phyloP scores from a whole-genome alignment of 2,113 vertebrate species.

The Eptesicus fuscus region DNA sequence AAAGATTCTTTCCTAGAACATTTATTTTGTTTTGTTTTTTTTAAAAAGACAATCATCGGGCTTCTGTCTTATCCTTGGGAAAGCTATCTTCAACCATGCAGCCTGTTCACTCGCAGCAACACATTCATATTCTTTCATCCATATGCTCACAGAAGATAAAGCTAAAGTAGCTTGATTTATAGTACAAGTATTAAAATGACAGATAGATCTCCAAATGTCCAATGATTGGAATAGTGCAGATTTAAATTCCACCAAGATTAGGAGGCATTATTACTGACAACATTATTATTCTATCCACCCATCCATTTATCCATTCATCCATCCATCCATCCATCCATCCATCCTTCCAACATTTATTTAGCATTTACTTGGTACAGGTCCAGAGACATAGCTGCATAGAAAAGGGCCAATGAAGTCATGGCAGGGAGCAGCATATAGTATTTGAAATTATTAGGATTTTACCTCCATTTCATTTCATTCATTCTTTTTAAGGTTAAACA shows the following conservation, averaged over 20 bases:
- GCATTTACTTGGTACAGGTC: not conserved
- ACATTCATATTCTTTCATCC: constrained; percentile 54
- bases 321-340: not conserved
- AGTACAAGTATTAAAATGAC: constrained; percentile 54
- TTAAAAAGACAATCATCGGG: constrained; percentile 51
- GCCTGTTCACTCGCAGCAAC: constrained; percentile 46
- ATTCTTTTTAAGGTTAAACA: constrained; percentile 7
- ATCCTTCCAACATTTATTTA: not conserved
- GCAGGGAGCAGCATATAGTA: not conserved
- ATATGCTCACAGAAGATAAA: constrained; percentile 66
- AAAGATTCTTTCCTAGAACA: constrained; percentile 64
- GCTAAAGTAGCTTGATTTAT: constrained; percentile 53
- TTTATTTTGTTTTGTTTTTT: constrained; percentile 67
- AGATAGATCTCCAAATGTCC: constrained; percentile 28
- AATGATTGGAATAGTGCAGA: constrained; percentile 1
- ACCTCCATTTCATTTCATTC: not conserved
- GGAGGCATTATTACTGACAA: constrained; percentile 36
- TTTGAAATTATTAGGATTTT: not conserved
- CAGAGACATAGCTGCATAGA: not conserved
- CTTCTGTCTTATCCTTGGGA: constrained; percentile 65
- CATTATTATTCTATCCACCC: not conserved
- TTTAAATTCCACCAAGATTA: constrained; percentile 36
- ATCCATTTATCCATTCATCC: not conserved
- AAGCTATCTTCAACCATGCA: constrained; percentile 53
- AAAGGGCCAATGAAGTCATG: not conserved